These are phyloP conservation scores for Megaceryle maxima DNA, from an alignment of 2,113 vertebrate species.

Conservation along the genomic window DNA sequence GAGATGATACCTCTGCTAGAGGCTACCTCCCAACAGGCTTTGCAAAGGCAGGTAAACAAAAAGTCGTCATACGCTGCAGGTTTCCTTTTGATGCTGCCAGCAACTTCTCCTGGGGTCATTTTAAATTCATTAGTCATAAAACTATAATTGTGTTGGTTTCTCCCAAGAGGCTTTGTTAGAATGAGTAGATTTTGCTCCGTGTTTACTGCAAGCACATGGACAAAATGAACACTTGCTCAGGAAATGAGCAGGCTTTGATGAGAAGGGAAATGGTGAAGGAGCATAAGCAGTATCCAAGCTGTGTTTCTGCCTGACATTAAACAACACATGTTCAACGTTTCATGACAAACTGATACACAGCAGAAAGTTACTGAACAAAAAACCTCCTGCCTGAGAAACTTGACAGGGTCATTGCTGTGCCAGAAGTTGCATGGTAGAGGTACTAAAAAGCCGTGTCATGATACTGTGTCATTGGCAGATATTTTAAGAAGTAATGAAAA, in stretches of 20 bases:
- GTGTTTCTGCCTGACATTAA: conserved; percentile 60
- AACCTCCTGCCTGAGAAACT: neutral
- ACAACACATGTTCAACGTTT: conserved; percentile 61
- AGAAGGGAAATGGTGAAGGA: conserved; percentile 1
- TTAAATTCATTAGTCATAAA: conserved; percentile 41
- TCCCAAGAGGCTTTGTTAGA: neutral
- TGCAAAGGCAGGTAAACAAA: conserved; percentile 27
- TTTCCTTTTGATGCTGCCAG: neutral
- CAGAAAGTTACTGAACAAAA: conserved; percentile 23
- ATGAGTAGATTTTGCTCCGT: neutral
- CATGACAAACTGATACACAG: conserved; percentile 24
- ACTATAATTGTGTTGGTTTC: neutral
- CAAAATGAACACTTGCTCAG: neutral
- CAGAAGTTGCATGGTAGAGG: neutral
- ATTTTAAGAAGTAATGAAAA: neutral
- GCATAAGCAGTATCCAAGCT: conserved; percentile 25
- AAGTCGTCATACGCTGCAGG: neutral
- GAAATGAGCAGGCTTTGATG: conserved; percentile 33
- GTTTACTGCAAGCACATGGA: neutral
- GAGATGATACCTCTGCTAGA: neutral
- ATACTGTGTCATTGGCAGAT: neutral
- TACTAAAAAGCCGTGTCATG: neutral
- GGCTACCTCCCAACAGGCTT: neutral
- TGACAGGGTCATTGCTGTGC: neutral
- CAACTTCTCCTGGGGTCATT: conserved; percentile 20